Percentiles rank a stretch among this genome's conserved stretches.
These are phyloP conservation scores for Eristalis intricaria DNA, from an alignment of 2,888 invertebrate genomes.

Conservation along the genomic window DNA sequence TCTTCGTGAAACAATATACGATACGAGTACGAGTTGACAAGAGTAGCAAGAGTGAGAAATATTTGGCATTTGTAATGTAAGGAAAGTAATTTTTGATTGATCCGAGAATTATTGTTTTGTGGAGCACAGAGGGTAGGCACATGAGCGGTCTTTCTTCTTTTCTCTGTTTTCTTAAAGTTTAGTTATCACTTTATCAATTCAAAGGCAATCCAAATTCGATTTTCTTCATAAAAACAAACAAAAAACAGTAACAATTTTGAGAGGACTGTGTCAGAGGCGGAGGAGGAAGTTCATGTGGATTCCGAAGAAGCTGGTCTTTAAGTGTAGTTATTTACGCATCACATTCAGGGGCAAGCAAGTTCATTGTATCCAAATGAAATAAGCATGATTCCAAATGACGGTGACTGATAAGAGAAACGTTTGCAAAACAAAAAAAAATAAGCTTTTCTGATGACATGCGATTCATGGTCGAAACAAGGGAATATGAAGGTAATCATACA, in stretches of 20 bases:
- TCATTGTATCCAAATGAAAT: no score
- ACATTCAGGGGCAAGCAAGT: no score
- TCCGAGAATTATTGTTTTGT: slow-evolving; percentile 71
- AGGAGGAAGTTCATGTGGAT: neutral
- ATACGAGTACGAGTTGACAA: neutral
- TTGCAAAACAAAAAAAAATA: no score
- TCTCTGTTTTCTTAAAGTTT: slow-evolving; percentile 42
- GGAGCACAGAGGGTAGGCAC: slow-evolving; percentile 81
- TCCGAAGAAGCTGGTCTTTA: neutral
- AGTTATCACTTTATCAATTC: slow-evolving; percentile 33
- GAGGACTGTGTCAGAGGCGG: slow-evolving; percentile 12
- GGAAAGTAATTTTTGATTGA: slow-evolving; percentile 58
- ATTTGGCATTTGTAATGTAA: slow-evolving; percentile 65
- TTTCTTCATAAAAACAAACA: slow-evolving; percentile 56
- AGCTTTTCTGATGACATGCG: no score
- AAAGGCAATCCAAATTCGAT: slow-evolving; percentile 60
- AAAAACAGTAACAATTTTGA: slow-evolving; percentile 44
- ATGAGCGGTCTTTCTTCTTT: slow-evolving; percentile 79
- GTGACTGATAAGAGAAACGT: no score
- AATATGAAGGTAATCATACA: no score
- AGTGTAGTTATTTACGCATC: neutral
- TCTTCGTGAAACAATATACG: slow-evolving; percentile 11
- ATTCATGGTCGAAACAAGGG: no score
- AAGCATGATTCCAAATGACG: no score
- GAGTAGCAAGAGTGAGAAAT: slow-evolving; percentile 20